Conservation (phyloP, 2,888 invertebrate genomes). For the Agrenia bidenticulata region DNA sequence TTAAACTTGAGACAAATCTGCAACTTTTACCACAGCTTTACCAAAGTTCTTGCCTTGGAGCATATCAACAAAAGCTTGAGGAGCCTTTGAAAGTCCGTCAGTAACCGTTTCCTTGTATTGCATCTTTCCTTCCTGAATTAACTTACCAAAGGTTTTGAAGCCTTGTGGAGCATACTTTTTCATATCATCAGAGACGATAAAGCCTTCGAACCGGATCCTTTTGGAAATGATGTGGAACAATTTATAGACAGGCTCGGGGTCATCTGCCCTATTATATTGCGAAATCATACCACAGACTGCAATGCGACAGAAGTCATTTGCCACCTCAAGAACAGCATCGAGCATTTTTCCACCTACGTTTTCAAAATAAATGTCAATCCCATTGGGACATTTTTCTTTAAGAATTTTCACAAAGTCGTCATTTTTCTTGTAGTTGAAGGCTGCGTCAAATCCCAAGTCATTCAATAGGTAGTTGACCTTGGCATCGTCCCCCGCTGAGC, state of each 20-base stretch:
- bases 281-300: conserved; percentile 32
- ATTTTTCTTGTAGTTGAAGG: conserved; percentile 28
- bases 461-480: conserved; percentile 24
- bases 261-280: conserved; percentile 11
- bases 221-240: conserved; percentile 11
- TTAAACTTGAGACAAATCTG: no score
- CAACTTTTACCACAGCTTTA: conserved; percentile 29
- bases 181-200: conserved; percentile 19
- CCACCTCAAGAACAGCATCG: conserved; percentile 22
- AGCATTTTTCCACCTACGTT: conserved; percentile 27
- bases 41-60: conserved; percentile 27
- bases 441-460: conserved; percentile 23
- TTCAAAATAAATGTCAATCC: conserved; percentile 30
- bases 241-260: conserved; percentile 13
- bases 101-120: conserved; percentile 17
- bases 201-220: conserved; percentile 15
- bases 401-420: conserved; percentile 15
- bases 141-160: conserved; percentile 11
- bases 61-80: conserved; percentile 23
- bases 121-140: conserved; percentile 22
- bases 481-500: conserved; percentile 20
- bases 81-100: conserved; percentile 17
- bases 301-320: conserved; percentile 19
- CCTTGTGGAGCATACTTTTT: not conserved
- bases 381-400: conserved; percentile 24